Base-by-base conservation (phyloP, 2,888 invertebrate species). In the Eubasilissa splendida region DNA sequence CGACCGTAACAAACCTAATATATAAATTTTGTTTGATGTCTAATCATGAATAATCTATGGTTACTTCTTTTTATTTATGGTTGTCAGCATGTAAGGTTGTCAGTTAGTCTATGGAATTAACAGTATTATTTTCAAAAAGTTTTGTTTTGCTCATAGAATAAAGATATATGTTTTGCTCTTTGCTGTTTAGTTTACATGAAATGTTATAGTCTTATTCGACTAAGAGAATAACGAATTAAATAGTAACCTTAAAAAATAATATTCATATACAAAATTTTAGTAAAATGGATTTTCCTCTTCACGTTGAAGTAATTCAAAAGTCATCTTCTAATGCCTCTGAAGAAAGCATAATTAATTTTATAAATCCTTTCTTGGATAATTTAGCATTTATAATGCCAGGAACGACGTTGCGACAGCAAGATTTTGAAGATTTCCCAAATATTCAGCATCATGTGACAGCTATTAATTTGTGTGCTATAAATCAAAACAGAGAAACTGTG, bases 241-340 rank as follows among this genome's bases (percentile, higher is more conserved):
- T 22, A 22, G 22, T 22, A 22, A 22, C 22, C 22, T 22, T 22
- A 54, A 54, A 12, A 54, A 54, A 11, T 54, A 54, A 54, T 54
- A 11, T 59, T 12, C 14, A 14, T 12, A n/a, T 68, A 0, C 52
- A 33, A 14, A 50, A 14, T 3, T 50, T 14, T 11, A 31, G 54
- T 14, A 71, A 71, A 71, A 80, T 80, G 80, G 76, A 75, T 59
- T 31, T 42, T 22, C 77, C 66, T 60, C 86, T 90, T 65, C 88
- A 89, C 71, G 87, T 90, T 33, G 90, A 90, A 87, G 86, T 90
- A 54, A 88, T 89, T 11, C 89, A 90, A 85, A 87, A 86, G 83
- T 85, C 84, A 81, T 85, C 87, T 79, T 90, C 90, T 82, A 85
- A 85, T 68, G 87, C 86, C 5, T 86, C 83, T 81, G 87, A 87